Evolutionary conservation across 2,888 invertebrate species (phyloP), one percentile per base, ranked within the genome.

Genomic region (Neoascia interrupta): DNA sequence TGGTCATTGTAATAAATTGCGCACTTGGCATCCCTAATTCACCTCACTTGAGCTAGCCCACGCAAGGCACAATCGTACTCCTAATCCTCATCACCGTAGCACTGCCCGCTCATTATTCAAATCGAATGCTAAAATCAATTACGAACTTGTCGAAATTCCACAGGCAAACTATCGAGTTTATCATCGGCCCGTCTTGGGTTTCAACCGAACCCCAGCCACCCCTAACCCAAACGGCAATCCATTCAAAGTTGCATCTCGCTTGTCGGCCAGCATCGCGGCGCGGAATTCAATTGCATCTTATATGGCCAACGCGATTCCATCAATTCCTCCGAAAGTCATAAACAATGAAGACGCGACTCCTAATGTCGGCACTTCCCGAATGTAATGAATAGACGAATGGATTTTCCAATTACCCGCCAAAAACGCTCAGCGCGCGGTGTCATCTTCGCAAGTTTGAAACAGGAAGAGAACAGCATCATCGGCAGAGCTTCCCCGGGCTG

Each of bases 61-160:
- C 70, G 43, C 54, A 51, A 28, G n/a, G n/a, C n/a, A n/a, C n/a
- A n/a, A n/a, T n/a, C n/a, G n/a, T n/a, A 36, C 26, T 16, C 5
- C 5, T 5, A 39, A 16, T 43, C 56, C 28, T 41, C 43, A 54
- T 36, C 37, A 31, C 56, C 34, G 31, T 34, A 21, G n/a, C n/a
- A n/a, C 64, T 31, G 63, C 64, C 76, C 39, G 58, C 58, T 51
- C 68, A 79, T 68, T 47, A 56, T 47, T 72, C 63, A 72, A 41
- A 13, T 56, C 6, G 56, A 61, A 47, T 11, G 31, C 36, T 18
- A 8, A 68, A 79, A 61, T 79, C 73, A 73, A 79, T 79, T 79
- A 79, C 56, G 73, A 45, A 10, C 60, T 23, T 79, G 73, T 73
- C 73, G 73, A 31, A 66, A 66, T 68, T 73, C 79, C 73, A 15